Evolutionary conservation across 1,140 invertebrate species (phyloP).

Genomic region (Eubasilissa regina): DNA sequence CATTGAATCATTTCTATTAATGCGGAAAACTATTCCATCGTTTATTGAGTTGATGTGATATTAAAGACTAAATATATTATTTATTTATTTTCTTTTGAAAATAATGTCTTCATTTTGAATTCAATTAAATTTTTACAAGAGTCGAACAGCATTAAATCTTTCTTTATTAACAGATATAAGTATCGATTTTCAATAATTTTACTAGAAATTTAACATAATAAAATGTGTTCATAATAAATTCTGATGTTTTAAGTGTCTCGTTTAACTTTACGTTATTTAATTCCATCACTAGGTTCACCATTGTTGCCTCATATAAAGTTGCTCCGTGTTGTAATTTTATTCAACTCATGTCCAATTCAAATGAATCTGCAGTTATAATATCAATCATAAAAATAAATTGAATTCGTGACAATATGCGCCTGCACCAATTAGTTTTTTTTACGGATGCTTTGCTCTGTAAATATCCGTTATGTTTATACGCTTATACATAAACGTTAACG

Average conservation of each 20-base stretch:
- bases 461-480: background rate
- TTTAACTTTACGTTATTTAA: background rate
- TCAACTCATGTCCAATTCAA: slow-evolving; percentile 5
- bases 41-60: background rate
- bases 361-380: background rate
- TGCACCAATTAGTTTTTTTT: background rate
- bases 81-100: too few species aligned
- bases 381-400: slow-evolving; percentile 29
- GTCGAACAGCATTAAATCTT: background rate
- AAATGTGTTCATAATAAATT: background rate
- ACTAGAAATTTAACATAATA: background rate
- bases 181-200: background rate
- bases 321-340: background rate
- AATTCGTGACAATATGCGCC: slow-evolving; percentile 12
- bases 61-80: background rate
- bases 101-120: background rate
- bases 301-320: too few species aligned
- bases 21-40: background rate
- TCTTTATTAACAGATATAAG: background rate
- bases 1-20: background rate
- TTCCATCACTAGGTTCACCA: background rate
- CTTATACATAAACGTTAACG: background rate
- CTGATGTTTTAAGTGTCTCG: too few species aligned
- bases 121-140: background rate
- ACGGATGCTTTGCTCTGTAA: background rate